Base-by-base conservation (phyloP, 1,140 invertebrate genomes). In the Drosophila trapezifrons region DNA sequence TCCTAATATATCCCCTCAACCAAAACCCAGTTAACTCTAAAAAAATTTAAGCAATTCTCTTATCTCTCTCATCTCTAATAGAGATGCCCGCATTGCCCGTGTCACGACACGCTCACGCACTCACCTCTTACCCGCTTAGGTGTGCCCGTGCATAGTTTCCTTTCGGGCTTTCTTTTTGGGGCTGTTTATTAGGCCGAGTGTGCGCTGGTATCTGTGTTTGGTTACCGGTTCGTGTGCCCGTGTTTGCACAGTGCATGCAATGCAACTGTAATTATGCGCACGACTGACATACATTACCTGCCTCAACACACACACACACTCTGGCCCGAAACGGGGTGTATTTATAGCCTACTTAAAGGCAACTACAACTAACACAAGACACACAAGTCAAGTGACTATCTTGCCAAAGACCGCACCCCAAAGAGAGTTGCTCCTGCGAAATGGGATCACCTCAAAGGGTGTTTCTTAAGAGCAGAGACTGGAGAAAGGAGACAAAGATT, bases 241-340 rank as follows among this genome's bases (percentile, higher is more conserved):
- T 83, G 66, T 72, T 78, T 79, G 52, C 67, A 77, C 29, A 35
- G 49, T 35, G 49, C 80, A 84, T 80, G 80, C 59, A 70, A 76
- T 84, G 76, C 80, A 79, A 78, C 76, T 76, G 80, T 76, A 84
- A 84, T 84, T 84, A 84, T 84, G 76, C 80, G 80, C 80, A 84
- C 80, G 80, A 79, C 80, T 80, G 80, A 84, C 80, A 84, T 64
- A 84, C 49, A 84, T 84, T 84, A 74, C 57, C 65, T 59, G 54
- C 51, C 42, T 25, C 32, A 54, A 65, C 47, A 69, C 40, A 57
- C 55, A 58, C 51, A 49, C 43, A 40, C 18, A 40, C 13, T n/a
- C n/a, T n/a, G n/a, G 35, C 47, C 46, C 49, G 42, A 22, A 52
- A 46, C 29, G 8, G 32, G 40, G 15, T 69, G 71, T 84, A 84